Conservation (phyloP, 2,888 invertebrate genomes). For the Saturnia japonica region DNA sequence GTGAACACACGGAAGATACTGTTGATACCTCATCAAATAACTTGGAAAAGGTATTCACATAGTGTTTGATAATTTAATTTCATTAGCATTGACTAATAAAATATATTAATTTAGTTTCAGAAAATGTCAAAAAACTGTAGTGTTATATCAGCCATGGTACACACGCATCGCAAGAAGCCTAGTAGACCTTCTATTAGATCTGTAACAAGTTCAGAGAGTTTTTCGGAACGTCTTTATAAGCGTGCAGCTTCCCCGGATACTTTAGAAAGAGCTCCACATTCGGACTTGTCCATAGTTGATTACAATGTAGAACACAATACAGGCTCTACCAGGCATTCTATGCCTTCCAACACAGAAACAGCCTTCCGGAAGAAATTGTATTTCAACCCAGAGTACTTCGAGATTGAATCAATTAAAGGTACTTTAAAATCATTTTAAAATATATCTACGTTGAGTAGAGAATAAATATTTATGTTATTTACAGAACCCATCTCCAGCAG, state of each 20-base stretch:
- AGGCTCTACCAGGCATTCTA: slow-evolving; percentile 45
- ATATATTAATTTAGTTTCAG: slow-evolving; percentile 57
- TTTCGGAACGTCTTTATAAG: slow-evolving; percentile 61
- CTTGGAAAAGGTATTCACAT: slow-evolving; percentile 52
- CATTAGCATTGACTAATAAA: not conserved
- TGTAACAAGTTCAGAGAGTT: slow-evolving; percentile 53
- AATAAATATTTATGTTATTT: slow-evolving; percentile 40
- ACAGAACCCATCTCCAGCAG: slow-evolving; percentile 94
- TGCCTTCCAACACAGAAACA: slow-evolving; percentile 64
- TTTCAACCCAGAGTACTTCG: slow-evolving; percentile 95
- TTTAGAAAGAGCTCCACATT: slow-evolving; percentile 74
- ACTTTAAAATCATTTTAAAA: slow-evolving; percentile 35
- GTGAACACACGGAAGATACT: slow-evolving; percentile 68
- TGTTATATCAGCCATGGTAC: slow-evolving; percentile 73
- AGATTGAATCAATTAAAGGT: slow-evolving; percentile 91
- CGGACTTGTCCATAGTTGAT: slow-evolving; percentile 74
- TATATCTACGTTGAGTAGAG: not conserved
- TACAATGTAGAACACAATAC: slow-evolving; percentile 60
- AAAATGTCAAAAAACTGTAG: slow-evolving; percentile 54
- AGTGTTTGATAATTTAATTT: not conserved
- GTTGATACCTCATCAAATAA: slow-evolving; percentile 59
- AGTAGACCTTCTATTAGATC: slow-evolving; percentile 55
- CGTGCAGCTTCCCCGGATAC: slow-evolving; percentile 70
- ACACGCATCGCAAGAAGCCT: slow-evolving; percentile 67
- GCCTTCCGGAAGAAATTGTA: slow-evolving; percentile 88